phyloP scores from a whole-genome alignment of 2,113 vertebrate species.

The Corythornis cristatus region DNA sequence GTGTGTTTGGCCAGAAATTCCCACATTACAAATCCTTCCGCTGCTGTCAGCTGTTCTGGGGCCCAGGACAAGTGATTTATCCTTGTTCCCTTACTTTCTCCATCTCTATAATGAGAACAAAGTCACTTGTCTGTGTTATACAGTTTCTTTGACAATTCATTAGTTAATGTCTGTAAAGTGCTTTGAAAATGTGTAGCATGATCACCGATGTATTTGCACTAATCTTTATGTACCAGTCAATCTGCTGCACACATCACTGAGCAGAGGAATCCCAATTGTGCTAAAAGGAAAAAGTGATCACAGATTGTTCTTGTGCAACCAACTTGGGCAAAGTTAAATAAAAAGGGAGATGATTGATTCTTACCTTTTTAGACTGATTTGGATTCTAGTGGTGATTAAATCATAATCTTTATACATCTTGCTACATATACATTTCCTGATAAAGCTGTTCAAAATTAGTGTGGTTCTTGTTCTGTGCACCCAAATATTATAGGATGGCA shows the following conservation, averaged over 20 bases:
- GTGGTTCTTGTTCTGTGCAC: neutral
- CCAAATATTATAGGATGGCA: neutral
- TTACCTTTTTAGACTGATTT: neutral
- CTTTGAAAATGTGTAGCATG: neutral
- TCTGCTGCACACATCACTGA: neutral
- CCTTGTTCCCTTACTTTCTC: neutral
- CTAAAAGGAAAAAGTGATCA: neutral
- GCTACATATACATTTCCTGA: neutral
- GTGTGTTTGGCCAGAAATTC: neutral
- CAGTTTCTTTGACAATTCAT: conserved; percentile 5
- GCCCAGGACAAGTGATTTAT: conserved; percentile 9
- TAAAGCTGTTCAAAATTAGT: neutral
- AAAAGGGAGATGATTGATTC: neutral
- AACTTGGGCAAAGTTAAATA: neutral
- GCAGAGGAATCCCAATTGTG: neutral
- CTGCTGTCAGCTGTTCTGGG: neutral
- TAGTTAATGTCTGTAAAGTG: neutral
- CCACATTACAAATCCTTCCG: neutral
- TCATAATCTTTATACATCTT: neutral
- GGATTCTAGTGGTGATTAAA: neutral
- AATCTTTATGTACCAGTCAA: neutral
- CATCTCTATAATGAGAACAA: conserved; percentile 6
- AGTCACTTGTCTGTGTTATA: neutral
- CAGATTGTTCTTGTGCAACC: neutral
- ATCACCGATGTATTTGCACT: neutral